Evolutionary conservation across 1,140 invertebrate genomes (phyloP).

Genomic region (Portunus trituberculatus): DNA sequence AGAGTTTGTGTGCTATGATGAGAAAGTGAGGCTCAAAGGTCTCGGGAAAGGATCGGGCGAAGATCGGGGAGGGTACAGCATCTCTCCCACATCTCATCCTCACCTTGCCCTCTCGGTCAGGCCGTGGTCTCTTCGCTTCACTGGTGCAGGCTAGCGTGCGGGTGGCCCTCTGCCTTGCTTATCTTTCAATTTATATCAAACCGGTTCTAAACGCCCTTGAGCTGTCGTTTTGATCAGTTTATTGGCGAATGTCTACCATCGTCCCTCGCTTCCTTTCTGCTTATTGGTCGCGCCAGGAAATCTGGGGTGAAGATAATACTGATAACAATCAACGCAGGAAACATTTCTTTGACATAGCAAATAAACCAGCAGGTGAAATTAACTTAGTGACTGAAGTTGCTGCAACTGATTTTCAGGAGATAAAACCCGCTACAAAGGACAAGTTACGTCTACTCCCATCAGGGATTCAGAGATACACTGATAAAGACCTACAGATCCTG

Average conservation of each 20-base stretch:
- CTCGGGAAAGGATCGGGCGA: not conserved
- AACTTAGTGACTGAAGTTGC: not conserved
- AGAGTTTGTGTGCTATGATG: not conserved
- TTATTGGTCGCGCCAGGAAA: not conserved
- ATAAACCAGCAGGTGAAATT: not conserved
- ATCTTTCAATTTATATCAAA: not conserved
- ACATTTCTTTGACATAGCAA: not conserved
- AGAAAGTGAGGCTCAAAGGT: not conserved
- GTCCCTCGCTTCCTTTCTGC: not conserved
- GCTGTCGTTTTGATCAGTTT: conserved; percentile 8
- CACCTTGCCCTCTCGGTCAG: not conserved
- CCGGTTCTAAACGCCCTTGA: conserved; percentile 6
- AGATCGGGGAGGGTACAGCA: not conserved
- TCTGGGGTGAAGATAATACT: not conserved
- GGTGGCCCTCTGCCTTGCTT: not conserved
- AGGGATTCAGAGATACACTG: too few species aligned
- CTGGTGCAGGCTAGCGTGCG: not conserved
- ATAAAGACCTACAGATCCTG: too few species aligned
- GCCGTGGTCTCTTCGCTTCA: not conserved
- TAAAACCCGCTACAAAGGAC: too few species aligned
- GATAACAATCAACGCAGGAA: not conserved
- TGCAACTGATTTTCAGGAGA: too few species aligned
- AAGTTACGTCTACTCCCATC: too few species aligned
- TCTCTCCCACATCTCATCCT: not conserved
- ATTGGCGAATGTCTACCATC: not conserved